Percentiles rank a stretch among this genome's conserved stretches.
Evolutionary conservation across 2,888 invertebrate species (phyloP).

Genomic region (Nephrotoma appendiculata): DNA sequence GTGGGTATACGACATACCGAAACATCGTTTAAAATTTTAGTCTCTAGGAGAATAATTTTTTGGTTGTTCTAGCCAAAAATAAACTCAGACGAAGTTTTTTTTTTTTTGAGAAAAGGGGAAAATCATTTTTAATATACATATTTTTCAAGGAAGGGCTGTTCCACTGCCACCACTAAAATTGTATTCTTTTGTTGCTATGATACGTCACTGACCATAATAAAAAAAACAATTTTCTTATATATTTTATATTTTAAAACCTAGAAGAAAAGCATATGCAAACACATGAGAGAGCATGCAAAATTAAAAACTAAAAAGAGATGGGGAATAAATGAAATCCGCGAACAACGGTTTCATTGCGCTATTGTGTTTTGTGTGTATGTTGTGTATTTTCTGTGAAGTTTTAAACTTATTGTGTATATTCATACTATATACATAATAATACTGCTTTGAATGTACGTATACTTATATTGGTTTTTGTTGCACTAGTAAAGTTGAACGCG

Average conservation of each 20-base stretch:
- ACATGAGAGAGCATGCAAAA: neutral
- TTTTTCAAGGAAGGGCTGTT: neutral
- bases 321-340: neutral
- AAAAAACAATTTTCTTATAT: neutral
- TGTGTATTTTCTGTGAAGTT: neutral
- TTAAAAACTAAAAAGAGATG: neutral
- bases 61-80: neutral
- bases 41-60: neutral
- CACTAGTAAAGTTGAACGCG: conserved; percentile 19
- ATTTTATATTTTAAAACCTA: neutral
- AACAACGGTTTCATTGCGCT: conserved; percentile 10
- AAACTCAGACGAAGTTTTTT: neutral
- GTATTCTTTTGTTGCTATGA: neutral
- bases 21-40: neutral
- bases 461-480: conserved; percentile 11
- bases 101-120: neutral
- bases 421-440: neutral
- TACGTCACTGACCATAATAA: neutral
- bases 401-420: neutral
- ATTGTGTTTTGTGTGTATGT: neutral
- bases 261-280: conserved; percentile 1
- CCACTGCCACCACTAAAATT: neutral
- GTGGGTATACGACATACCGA: neutral
- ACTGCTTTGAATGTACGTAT: conserved; percentile 7
- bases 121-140: neutral